Conservation (phyloP, 2,888 invertebrate genomes). For the Embidobia sp. region DNA sequence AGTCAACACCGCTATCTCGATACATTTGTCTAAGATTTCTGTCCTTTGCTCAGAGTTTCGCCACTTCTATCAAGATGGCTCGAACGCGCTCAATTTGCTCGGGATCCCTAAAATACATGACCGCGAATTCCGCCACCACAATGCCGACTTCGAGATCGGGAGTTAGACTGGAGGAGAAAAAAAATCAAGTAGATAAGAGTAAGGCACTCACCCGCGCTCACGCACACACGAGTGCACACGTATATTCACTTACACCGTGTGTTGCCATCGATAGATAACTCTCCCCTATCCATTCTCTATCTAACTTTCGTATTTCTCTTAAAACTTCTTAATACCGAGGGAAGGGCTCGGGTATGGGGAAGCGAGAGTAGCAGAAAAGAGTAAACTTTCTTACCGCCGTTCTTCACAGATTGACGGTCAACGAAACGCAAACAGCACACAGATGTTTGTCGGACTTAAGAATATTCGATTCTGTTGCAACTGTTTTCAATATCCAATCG, state of each 20-base stretch:
- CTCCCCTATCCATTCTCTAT: slow-evolving; percentile 79
- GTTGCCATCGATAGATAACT: slow-evolving; percentile 77
- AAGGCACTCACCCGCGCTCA: slow-evolving; percentile 54
- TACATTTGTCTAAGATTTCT: slow-evolving; percentile 60
- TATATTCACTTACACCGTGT: slow-evolving; percentile 58
- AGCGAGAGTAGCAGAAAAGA: slow-evolving; percentile 63
- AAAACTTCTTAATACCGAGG: slow-evolving; percentile 74
- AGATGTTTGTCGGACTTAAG: slow-evolving; percentile 22
- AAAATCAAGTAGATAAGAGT: slow-evolving; percentile 59
- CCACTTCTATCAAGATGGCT: slow-evolving; percentile 64
- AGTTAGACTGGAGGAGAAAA: slow-evolving; percentile 61
- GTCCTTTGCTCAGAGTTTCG: slow-evolving; percentile 58
- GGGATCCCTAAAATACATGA: slow-evolving; percentile 59
- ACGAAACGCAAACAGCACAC: slow-evolving; percentile 73
- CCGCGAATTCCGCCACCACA: slow-evolving; percentile 57
- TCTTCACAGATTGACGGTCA: slow-evolving; percentile 78
- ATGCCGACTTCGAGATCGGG: slow-evolving; percentile 47
- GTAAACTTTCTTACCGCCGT: slow-evolving; percentile 77
- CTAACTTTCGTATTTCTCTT: slow-evolving; percentile 80
- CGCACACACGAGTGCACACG: slow-evolving; percentile 50
- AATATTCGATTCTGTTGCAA: too few species aligned
- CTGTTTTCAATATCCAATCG: too few species aligned
- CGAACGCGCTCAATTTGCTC: slow-evolving; percentile 61
- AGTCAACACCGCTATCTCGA: slow-evolving; percentile 57
- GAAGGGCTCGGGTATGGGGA: slow-evolving; percentile 44